phyloP scores from a whole-genome alignment of 2,113 vertebrate species.

The Ariopsis seemanni region DNA sequence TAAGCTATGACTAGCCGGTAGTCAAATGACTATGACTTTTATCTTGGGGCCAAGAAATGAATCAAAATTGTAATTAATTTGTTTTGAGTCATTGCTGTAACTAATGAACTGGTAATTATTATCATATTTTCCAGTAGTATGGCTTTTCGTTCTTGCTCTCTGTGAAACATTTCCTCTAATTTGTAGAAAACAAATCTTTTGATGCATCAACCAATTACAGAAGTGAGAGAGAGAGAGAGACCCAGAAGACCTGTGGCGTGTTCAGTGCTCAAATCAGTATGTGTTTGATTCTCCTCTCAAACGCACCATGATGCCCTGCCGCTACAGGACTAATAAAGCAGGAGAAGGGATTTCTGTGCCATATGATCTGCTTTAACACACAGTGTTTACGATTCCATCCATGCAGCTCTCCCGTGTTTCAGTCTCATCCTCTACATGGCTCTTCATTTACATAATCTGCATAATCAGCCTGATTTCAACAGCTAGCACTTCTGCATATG shows the following conservation, averaged over 20 bases:
- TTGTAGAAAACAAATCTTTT: conserved; percentile 28
- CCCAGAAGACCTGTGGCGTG: conserved; percentile 1
- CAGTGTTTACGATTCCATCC: conserved; percentile 22
- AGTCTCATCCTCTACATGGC: conserved; percentile 83
- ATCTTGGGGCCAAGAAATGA: conserved; percentile 11
- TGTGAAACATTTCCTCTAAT: conserved; percentile 38
- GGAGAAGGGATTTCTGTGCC: conserved; percentile 12
- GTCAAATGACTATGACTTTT: background rate
- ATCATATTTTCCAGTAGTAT: background rate
- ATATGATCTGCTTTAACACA: conserved; percentile 18
- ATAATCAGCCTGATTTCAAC: conserved; percentile 94
- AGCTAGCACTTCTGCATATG: conserved; percentile 93
- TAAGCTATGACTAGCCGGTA: too few species aligned
- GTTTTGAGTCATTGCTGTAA: conserved; percentile 26
- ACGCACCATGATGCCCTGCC: background rate
- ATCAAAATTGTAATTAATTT: conserved; percentile 41
- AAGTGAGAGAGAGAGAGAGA: background rate
- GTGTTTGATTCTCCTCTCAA: conserved; percentile 1
- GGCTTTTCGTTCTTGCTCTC: background rate
- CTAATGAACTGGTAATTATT: conserved; percentile 35
- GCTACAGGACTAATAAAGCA: conserved; percentile 18
- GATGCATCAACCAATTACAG: conserved; percentile 33
- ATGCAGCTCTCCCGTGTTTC: background rate
- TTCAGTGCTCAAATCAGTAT: background rate
- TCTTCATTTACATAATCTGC: conserved; percentile 95